Evolutionary conservation across 2,888 invertebrate species (phyloP), one percentile per base, ranked within the genome.

Genomic region (Urechis unicinctus): DNA sequence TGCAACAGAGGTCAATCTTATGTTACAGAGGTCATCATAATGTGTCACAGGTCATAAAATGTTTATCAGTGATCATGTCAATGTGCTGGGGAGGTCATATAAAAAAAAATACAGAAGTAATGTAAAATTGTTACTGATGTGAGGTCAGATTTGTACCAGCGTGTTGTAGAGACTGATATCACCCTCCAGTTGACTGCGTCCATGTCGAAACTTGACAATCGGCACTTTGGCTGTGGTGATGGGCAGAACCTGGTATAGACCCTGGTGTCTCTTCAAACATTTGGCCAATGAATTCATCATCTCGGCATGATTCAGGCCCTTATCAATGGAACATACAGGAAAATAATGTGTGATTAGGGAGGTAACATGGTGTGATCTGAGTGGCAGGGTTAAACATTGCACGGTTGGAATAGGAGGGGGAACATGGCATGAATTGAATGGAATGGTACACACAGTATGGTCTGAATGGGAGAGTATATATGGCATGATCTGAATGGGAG

Each of bases 91-190:
- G n/a, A 36, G 36, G 6, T 36, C 36, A 36, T 36, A 13, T 36
- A 13, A 36, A 6, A 45, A 45, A 45, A 21, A 21, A 45, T 6
- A 45, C 17, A 45, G 13, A 21, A 9, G 22, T 17, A 45, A 6
- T 45, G 6, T 22, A 13, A 26, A 48, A 48, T 26, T 48, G 26
- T 25, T 13, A 48, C 9, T 48, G 25, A 52, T 4, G 4, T 13
- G 21, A n/a, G n/a, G n/a, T n/a, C 36, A 13, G 36, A 36, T 36
- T 42, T 68, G 65, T 61, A 79, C 79, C 64, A 85, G 72, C 21
- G 77, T 78, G 67, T 85, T 85, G 68, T 84, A 83, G 49, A 84
- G 72, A 63, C 83, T 82, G 52, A 84, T 82, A 68, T 85, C 85
- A n/a, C 82, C 83, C 61, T 83, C 83, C 36, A 83, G 67, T 22